These are phyloP conservation scores for Smutsia gigantea DNA, from an alignment of 2,797 vertebrate species.

Conservation along the genomic window DNA sequence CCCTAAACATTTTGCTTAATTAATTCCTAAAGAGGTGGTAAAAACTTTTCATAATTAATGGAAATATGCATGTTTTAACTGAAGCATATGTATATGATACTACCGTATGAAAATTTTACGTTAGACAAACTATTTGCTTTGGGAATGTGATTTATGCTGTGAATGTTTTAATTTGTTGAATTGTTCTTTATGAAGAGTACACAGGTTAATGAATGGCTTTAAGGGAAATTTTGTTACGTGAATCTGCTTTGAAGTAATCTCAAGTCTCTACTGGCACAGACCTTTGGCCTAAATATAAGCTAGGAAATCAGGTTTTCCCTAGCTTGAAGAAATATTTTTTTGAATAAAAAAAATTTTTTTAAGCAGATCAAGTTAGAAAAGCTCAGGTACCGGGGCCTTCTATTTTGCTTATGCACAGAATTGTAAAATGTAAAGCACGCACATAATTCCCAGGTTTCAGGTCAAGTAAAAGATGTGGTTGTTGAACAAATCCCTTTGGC, in stretches of 20 bases:
- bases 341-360: not conserved
- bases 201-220: conserved; percentile 80
- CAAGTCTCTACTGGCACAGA: conserved; percentile 71
- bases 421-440: not conserved
- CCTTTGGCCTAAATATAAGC: conserved; percentile 59
- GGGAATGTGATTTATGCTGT: conserved; percentile 88
- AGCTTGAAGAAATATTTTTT: conserved; percentile 49
- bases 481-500: not conserved
- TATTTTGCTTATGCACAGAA: not conserved
- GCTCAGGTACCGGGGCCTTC: not conserved
- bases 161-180: conserved; percentile 83
- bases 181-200: conserved; percentile 86
- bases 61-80: conserved; percentile 86
- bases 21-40: conserved; percentile 88
- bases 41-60: conserved; percentile 92
- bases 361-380: not conserved
- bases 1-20: conserved; percentile 85
- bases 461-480: not conserved
- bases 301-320: conserved; percentile 56
- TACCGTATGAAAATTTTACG: conserved; percentile 91
- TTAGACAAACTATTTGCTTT: conserved; percentile 87
- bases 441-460: not conserved
- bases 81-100: conserved; percentile 90
- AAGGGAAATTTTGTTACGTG: conserved; percentile 77
- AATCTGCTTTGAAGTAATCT: conserved; percentile 63